Percentiles rank a stretch among this genome's conserved stretches.
Evolutionary conservation across 1,140 invertebrate genomes (phyloP).

Genomic region (Chlorops oryzae): DNA sequence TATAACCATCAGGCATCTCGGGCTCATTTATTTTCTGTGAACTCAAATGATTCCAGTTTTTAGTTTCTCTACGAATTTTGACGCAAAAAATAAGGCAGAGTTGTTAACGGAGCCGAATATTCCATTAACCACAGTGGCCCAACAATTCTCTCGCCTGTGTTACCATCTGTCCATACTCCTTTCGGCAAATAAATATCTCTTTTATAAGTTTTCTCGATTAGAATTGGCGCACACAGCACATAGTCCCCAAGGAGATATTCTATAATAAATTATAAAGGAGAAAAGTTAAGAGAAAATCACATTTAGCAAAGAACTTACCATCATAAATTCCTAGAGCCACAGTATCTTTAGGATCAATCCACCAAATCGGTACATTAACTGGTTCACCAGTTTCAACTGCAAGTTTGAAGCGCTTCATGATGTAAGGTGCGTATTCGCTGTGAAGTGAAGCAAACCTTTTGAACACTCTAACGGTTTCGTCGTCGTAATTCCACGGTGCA

Average conservation of each 20-base stretch:
- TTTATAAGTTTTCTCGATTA: constrained; percentile 57
- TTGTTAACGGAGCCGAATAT: constrained; percentile 61
- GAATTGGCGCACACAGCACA: constrained; percentile 76
- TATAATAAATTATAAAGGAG: constrained; percentile 45
- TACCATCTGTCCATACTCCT: constrained; percentile 62
- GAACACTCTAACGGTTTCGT: constrained; percentile 62
- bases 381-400: constrained; percentile 61
- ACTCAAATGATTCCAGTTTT: no score
- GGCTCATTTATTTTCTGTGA: no score
- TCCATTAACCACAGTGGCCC: constrained; percentile 62
- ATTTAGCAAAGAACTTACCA: constrained; percentile 51
- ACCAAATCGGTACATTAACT: constrained; percentile 85
- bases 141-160: constrained; percentile 43
- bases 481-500: constrained; percentile 79
- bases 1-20: no score
- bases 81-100: constrained; percentile 61
- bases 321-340: constrained; percentile 61
- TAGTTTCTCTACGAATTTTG: no score
- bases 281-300: neutral
- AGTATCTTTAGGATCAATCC: constrained; percentile 67
- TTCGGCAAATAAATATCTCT: constrained; percentile 72
- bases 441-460: constrained; percentile 64
- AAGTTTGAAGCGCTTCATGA: constrained; percentile 56
- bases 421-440: constrained; percentile 57
- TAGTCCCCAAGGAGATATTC: constrained; percentile 78